Evolutionary conservation across 2,888 invertebrate species (phyloP).

Genomic region (Melieria omissa): DNA sequence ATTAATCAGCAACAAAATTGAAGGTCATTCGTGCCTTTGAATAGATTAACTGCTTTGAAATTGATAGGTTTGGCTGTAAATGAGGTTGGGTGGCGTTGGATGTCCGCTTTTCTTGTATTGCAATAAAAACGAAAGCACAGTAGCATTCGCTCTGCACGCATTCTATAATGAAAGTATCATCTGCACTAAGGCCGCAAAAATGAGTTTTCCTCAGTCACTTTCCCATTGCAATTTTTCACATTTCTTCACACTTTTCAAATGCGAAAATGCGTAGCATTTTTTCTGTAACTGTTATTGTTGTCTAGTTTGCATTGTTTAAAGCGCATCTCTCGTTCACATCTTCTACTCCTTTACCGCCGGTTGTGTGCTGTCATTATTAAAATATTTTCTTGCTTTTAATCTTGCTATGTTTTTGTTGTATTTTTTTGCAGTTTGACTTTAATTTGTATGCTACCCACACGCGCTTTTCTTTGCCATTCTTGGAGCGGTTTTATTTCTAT

Average conservation of each 20-base stretch:
- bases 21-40: too few species aligned
- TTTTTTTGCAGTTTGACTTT: constrained; percentile 2
- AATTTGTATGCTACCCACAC: neutral
- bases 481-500: too few species aligned
- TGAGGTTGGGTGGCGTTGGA: too few species aligned
- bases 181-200: neutral
- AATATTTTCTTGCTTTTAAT: neutral
- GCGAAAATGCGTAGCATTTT: constrained; percentile 18
- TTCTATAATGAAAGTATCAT: constrained; percentile 2
- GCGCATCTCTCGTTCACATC: neutral
- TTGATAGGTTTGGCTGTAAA: too few species aligned
- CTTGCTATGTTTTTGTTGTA: neutral
- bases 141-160: neutral
- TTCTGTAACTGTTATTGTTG: neutral
- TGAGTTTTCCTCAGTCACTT: constrained; percentile 25
- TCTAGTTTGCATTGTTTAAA: neutral
- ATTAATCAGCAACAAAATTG: too few species aligned
- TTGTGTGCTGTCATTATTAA: neutral
- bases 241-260: constrained; percentile 4
- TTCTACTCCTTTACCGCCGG: neutral
- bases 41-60: too few species aligned
- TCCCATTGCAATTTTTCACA: constrained; percentile 9
- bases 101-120: neutral
- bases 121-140: neutral
- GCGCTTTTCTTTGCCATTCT: too few species aligned